Evolutionary conservation across 2,113 vertebrate species (phyloP).

Genomic region (Labeo catla): DNA sequence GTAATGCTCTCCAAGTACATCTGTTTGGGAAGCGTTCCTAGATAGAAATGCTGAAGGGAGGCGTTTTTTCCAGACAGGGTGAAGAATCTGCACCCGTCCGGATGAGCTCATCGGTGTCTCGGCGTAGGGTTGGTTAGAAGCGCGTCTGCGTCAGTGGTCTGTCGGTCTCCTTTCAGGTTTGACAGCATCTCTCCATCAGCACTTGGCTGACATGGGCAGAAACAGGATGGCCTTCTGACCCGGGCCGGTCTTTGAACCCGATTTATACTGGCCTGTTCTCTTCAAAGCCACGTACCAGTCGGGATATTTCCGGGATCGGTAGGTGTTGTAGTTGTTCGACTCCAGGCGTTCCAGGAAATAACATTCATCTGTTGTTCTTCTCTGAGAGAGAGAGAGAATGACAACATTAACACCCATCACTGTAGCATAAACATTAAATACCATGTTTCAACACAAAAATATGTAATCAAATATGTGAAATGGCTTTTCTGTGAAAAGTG

Average conservation of each 20-base stretch:
- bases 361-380: constrained; percentile 93
- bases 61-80: neutral
- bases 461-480: too few relatives aligned
- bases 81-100: neutral
- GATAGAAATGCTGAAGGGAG: neutral
- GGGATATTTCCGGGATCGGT: constrained; percentile 92
- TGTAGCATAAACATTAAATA: too few relatives aligned
- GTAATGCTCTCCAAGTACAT: neutral
- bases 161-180: neutral
- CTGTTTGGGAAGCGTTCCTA: neutral
- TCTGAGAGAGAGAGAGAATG: constrained; percentile 73
- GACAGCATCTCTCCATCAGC: constrained; percentile 71
- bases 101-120: neutral
- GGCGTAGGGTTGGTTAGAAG: neutral
- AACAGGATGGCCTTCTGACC: constrained; percentile 99
- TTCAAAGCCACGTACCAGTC: constrained; percentile 97
- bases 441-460: too few relatives aligned
- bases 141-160: neutral
- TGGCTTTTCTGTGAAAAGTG: too few relatives aligned
- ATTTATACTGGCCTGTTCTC: constrained; percentile 94
- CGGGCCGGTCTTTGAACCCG: constrained; percentile 88
- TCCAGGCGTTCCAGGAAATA: constrained; percentile 94
- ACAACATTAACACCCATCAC: neutral
- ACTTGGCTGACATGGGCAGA: constrained; percentile 94
- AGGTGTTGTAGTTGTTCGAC: constrained; percentile 98